Evolutionary conservation across 2,113 vertebrate genomes (phyloP).

Genomic region (Hiodon alosoides): DNA sequence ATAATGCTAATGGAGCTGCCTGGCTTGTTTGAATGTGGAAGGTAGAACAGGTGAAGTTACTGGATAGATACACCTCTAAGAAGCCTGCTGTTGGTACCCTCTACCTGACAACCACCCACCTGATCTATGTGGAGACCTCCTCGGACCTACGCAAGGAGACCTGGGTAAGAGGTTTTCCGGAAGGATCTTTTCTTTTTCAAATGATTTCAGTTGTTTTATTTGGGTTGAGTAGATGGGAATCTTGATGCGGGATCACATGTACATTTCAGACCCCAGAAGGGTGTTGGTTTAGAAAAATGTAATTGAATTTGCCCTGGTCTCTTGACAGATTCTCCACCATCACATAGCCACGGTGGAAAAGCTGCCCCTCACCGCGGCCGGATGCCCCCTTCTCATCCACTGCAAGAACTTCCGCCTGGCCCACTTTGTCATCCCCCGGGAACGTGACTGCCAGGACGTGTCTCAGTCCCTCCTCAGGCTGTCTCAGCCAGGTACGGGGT

Average conservation of each 20-base stretch:
- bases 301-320: background rate
- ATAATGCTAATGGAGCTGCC: too few species aligned
- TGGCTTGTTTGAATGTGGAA: conserved; percentile 33
- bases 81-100: conserved; percentile 62
- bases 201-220: background rate
- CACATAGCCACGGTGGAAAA: conserved; percentile 70
- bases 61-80: conserved; percentile 61
- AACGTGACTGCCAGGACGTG: conserved; percentile 67
- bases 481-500: conserved; percentile 66
- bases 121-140: conserved; percentile 70
- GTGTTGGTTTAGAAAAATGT: background rate
- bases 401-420: conserved; percentile 71
- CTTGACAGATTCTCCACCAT: conserved; percentile 65
- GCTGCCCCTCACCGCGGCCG: conserved; percentile 52
- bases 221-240: background rate
- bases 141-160: conserved; percentile 64
- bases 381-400: conserved; percentile 62
- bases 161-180: conserved; percentile 57
- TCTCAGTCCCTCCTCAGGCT: conserved; percentile 68
- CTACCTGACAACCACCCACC: conserved; percentile 73
- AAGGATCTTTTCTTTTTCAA: background rate
- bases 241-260: too few species aligned
- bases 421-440: conserved; percentile 65
- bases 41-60: conserved; percentile 70
- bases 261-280: background rate